A percentile compares a stretch with the other conserved stretches of the same genome.
Evolutionary conservation across 2,888 invertebrate genomes (phyloP).

Genomic region (Ophion slaviceki): DNA sequence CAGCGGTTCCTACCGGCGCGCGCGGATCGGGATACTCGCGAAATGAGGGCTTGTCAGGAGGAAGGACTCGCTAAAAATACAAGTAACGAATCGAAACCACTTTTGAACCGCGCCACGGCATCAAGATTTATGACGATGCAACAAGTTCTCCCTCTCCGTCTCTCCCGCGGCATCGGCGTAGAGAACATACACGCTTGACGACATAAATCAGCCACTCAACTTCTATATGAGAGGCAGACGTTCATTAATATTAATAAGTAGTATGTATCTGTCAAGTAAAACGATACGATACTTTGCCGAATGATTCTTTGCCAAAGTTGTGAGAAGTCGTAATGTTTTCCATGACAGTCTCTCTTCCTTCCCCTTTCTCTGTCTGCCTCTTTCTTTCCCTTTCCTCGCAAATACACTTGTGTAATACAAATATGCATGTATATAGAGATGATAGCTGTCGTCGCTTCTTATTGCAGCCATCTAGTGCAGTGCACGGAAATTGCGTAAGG

Average conservation of each 20-base stretch:
- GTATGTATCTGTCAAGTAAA: conserved; percentile 79
- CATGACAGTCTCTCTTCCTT: not conserved
- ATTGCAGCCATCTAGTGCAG: conserved; percentile 20
- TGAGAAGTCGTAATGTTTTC: conserved; percentile 49
- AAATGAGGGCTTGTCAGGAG: conserved; percentile 70
- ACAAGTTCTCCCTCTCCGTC: conserved; percentile 71
- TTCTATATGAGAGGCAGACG: conserved; percentile 77
- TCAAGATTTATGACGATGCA: conserved; percentile 82
- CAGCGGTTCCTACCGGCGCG: conserved; percentile 43
- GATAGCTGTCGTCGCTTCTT: conserved; percentile 10
- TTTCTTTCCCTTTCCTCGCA: not conserved
- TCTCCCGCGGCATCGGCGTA: conserved; percentile 76
- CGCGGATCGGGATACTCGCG: conserved; percentile 55
- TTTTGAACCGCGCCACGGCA: conserved; percentile 79
- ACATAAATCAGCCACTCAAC: conserved; percentile 78
- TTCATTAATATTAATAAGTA: conserved; percentile 83
- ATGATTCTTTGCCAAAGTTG: conserved; percentile 53
- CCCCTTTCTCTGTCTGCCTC: not conserved
- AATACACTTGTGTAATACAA: not conserved
- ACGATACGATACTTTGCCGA: conserved; percentile 77
- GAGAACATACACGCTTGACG: conserved; percentile 72
- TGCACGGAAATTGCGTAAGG: conserved; percentile 48
- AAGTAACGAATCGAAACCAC: conserved; percentile 83
- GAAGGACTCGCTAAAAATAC: conserved; percentile 78
- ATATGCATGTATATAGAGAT: conserved; percentile 23